Conservation (phyloP, 2,888 invertebrate genomes). For the Tipula helvola region DNA sequence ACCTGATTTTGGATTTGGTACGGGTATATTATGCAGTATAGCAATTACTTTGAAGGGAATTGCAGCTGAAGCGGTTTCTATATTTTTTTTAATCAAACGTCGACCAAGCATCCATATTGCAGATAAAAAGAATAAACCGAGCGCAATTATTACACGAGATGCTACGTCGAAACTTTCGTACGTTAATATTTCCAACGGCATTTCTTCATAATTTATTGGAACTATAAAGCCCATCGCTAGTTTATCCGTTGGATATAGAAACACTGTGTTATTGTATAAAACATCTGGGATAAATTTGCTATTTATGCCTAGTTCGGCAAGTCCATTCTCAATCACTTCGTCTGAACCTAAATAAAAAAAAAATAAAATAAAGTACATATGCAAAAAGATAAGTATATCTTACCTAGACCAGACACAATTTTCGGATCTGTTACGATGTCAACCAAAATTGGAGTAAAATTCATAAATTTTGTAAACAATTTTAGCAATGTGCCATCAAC, state of each 20-base stretch:
- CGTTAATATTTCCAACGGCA: not conserved
- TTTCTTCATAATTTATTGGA: not conserved
- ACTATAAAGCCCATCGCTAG: not conserved
- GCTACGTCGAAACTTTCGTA: not conserved
- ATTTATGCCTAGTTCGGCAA: not conserved
- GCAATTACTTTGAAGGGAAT: not conserved
- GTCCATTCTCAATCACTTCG: not conserved
- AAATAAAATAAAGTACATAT: not conserved
- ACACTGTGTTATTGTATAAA: not conserved
- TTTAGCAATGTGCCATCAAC: not conserved
- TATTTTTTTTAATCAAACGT: not conserved
- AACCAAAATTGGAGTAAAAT: not conserved
- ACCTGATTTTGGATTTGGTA: not conserved
- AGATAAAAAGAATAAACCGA: not conserved
- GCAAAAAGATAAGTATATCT: not conserved
- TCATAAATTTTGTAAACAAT: not conserved
- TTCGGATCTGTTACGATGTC: not conserved
- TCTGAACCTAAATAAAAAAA: not conserved
- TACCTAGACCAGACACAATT: not conserved
- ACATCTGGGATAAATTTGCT: not conserved
- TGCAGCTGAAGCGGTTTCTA: not conserved
- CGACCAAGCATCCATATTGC: not conserved
- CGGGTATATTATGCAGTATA: not conserved
- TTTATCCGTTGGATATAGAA: not conserved
- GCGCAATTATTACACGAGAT: not conserved